Base-by-base conservation (phyloP, 1,140 invertebrate species). In the Neotoxoptera formosana region DNA sequence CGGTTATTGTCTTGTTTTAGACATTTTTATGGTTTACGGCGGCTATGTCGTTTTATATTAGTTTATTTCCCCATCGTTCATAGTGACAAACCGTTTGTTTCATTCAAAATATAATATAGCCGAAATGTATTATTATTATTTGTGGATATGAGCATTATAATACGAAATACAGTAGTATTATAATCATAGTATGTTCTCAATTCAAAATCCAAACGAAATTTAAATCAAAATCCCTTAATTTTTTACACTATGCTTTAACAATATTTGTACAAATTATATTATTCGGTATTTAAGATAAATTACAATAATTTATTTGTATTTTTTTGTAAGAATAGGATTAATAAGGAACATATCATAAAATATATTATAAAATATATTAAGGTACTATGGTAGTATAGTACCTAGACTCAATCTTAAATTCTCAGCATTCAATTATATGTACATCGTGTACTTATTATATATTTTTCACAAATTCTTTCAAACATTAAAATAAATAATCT, bases 1-100 rank as follows among this genome's bases (percentile, higher is more conserved):
- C 51, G n/a, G 91, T 93, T 93, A 93, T 93, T 93, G 81, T 83
- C 91, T 53, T 25, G 76, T 93, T 86, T 93, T 83, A 92, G 90
- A 91, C 90, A 91, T 91, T 91, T 91, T 93, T 93, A 93, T 93
- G 36, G 34, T 84, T 84, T 56, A 84, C 67, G 45, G 53, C 0
- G 11, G 6, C 41, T 76, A 30, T 51, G n/a, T 92, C 51, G 36
- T 83, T 34, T 45, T 21, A 30, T 84, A 53, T 83, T 83, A 48
- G 47, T 83, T 81, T 48, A 91, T 91, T 76, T 91, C 23, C 34
- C 67, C n/a, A 47, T 30, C 4, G 45, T 91, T 36, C 20, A 36
- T 91, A 36, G 25, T 56, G 48, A 93, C 91, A 84, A 93, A 83
- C 67, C 25, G 76, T 93, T 53, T 67, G 30, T 76, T 93, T 53